Conservation (phyloP, 2,113 vertebrate genomes). For the Alaudala cheleensis region DNA sequence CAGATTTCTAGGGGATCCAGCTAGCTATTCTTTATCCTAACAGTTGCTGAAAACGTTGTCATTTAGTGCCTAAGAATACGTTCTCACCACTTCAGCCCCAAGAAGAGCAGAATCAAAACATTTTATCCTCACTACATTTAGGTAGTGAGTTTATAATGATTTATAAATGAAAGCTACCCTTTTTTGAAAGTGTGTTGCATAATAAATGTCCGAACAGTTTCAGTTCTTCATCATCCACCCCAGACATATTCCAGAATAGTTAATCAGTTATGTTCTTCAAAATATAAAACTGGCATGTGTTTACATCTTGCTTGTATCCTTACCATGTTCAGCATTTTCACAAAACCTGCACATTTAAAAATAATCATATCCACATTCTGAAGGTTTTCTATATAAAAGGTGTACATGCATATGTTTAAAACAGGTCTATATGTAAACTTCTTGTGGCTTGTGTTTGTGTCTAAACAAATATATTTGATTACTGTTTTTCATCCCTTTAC, state of each 20-base stretch:
- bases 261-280: background rate
- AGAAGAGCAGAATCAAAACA: background rate
- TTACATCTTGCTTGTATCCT: background rate
- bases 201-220: background rate
- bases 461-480: constrained; percentile 18
- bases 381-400: background rate
- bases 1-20: background rate
- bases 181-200: background rate
- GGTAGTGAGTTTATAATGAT: background rate
- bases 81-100: background rate
- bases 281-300: background rate
- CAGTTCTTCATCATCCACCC: background rate
- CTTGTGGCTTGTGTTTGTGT: background rate
- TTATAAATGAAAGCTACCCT: background rate
- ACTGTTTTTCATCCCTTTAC: background rate
- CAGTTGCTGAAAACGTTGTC: background rate
- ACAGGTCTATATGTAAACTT: background rate
- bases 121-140: background rate
- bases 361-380: background rate
- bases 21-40: background rate
- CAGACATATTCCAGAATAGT: background rate
- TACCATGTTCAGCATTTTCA: background rate
- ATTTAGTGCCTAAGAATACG: background rate
- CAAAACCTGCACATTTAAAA: background rate
- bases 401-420: background rate